Evolutionary conservation across 2,888 invertebrate genomes (phyloP), one percentile per base, ranked within the genome.

Genomic region (Sinelater perroti): DNA sequence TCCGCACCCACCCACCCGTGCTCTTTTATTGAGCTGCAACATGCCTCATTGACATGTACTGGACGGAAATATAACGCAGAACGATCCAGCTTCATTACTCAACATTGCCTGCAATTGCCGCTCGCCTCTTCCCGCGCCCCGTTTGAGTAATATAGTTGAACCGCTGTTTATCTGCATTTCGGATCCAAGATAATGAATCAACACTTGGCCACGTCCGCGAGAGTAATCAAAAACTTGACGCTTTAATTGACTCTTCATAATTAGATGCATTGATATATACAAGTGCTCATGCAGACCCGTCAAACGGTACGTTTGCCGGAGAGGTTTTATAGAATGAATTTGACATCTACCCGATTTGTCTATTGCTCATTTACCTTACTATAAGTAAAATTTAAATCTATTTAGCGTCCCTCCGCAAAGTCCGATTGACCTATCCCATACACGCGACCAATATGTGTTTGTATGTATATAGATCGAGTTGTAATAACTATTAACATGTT

Each of bases 21-120:
- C 70, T 72, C 70, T 73, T 74, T 72, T 70, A 68, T 77, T 76
- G 78, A 78, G 78, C 78, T 77, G 72, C 70, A 61, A 66, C 72
- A 71, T 72, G 73, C 70, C 71, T 67, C 3, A 63, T 65, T 70
- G 75, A 77, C 77, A 75, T 74, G 76, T 69, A 72, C 73, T 79
- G 79, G 79, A 79, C 79, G 79, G 79, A 79, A 77, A 79, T 70
- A 71, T 72, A 65, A 76, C 79, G 75, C 77, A 77, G 77, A 74
- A 71, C 75, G 68, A 68, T 46, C 56, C 64, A 36, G 30, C 57
- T 61, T 58, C 50, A 61, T 60, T 51, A 53, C 53, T 50, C 63
- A 60, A 35, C 26, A 31, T 24, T 51, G 42, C 18, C 21, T 21
- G 21, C 30, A 45, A 18, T 26, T 1, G n/a, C 16, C n/a, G 8